Conservation (phyloP, 2,888 invertebrate genomes). For the Sinopyrophorus schimmeli region DNA sequence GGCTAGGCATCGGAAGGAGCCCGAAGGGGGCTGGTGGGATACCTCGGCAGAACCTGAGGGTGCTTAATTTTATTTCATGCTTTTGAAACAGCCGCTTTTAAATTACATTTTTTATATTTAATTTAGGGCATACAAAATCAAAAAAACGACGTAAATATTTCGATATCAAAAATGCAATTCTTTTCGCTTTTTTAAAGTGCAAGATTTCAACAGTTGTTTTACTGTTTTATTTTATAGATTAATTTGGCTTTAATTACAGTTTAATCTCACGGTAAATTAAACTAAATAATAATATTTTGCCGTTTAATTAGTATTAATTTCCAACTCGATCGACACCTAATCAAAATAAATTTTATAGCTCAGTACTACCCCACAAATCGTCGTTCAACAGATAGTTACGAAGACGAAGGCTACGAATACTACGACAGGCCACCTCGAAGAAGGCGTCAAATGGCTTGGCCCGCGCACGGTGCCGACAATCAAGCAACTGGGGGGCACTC, state of each 20-base stretch:
- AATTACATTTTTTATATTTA: too few species aligned
- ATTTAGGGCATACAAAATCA: too few species aligned
- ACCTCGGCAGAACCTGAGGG: constrained; percentile 53
- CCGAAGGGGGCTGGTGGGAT: constrained; percentile 57
- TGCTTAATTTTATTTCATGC: too few species aligned
- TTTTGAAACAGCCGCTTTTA: too few species aligned
- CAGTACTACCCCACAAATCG: constrained; percentile 47
- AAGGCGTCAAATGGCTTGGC: constrained; percentile 36
- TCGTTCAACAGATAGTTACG: constrained; percentile 54
- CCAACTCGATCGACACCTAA: background rate
- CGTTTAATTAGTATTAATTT: background rate
- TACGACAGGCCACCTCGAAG: constrained; percentile 50
- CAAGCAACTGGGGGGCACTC: constrained; percentile 54
- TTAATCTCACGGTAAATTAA: too few species aligned
- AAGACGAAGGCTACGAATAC: constrained; percentile 53
- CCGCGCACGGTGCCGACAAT: constrained; percentile 22
- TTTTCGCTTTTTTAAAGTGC: too few species aligned
- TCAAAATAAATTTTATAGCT: constrained; percentile 15
- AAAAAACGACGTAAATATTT: too few species aligned
- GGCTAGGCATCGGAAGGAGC: constrained; percentile 51
- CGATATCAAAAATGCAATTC: too few species aligned
- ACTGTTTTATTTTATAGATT: too few species aligned
- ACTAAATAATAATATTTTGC: too few species aligned
- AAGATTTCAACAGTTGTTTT: too few species aligned
- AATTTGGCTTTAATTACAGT: too few species aligned